A percentile compares a stretch with the other conserved stretches of the same genome.
Conservation (phyloP, 2,888 invertebrate species). For the Parnassius smintheus region DNA sequence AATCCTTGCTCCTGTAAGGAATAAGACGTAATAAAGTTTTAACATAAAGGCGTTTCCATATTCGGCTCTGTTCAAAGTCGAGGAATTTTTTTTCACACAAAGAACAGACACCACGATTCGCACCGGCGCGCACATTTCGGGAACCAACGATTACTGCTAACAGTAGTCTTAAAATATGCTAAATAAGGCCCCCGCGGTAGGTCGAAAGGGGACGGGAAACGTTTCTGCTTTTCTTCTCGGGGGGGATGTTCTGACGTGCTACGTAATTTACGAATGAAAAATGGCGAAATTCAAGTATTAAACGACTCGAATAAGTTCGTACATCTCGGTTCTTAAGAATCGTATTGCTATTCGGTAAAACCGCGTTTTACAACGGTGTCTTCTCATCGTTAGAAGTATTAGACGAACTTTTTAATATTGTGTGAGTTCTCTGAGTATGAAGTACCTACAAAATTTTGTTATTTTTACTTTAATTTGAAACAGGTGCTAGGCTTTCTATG, state of each 20-base stretch:
- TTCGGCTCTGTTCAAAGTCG: background rate
- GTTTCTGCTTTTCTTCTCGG: conserved; percentile 5
- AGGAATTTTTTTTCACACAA: background rate
- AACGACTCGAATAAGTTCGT: background rate
- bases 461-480: too few species aligned
- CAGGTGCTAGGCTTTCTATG: too few species aligned
- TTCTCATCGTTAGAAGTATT: too few species aligned
- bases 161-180: conserved; percentile 32
- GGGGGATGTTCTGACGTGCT: background rate
- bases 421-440: too few species aligned
- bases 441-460: too few species aligned
- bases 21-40: background rate
- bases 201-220: conserved; percentile 22
- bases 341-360: conserved; percentile 13
- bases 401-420: too few species aligned
- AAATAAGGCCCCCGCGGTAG: conserved; percentile 29
- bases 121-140: background rate
- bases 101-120: background rate
- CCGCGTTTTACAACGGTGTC: background rate
- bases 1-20: background rate
- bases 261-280: conserved; percentile 6
- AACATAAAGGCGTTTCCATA: background rate
- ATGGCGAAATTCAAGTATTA: background rate
- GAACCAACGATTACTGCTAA: background rate
- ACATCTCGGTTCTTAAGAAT: background rate